These are phyloP conservation scores for Rhamphomyia laevipes DNA, from an alignment of 2,888 invertebrate species.

Conservation along the genomic window DNA sequence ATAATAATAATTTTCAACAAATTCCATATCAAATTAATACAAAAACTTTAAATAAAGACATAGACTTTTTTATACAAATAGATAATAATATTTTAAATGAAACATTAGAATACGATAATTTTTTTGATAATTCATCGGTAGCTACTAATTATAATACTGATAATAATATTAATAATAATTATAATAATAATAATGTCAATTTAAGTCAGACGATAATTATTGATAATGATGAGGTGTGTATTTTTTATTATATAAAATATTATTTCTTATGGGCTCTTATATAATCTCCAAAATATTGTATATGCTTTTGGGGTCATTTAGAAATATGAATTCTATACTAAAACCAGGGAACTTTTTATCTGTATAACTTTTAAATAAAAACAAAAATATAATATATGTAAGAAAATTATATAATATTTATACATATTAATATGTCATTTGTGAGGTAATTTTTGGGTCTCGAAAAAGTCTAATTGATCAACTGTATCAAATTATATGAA, in stretches of 20 bases:
- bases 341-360: too few relatives aligned
- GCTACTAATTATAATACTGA: conserved; percentile 4
- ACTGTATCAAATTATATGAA: too few relatives aligned
- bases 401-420: too few relatives aligned
- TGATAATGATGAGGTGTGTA: not conserved
- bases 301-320: not conserved
- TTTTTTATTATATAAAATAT: not conserved
- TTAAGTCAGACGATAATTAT: not conserved
- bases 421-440: too few relatives aligned
- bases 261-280: not conserved
- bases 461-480: too few relatives aligned
- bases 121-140: not conserved
- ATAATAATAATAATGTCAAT: not conserved
- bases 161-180: not conserved
- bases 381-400: too few relatives aligned
- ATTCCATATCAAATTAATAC: not conserved
- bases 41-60: not conserved
- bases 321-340: too few relatives aligned
- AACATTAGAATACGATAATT: not conserved
- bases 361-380: too few relatives aligned
- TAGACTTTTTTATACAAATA: not conserved
- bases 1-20: not conserved
- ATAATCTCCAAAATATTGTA: not conserved
- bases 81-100: not conserved
- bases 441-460: too few relatives aligned